Conservation (phyloP, 2,113 vertebrate genomes). For the Lycocorax pyrrhopterus region DNA sequence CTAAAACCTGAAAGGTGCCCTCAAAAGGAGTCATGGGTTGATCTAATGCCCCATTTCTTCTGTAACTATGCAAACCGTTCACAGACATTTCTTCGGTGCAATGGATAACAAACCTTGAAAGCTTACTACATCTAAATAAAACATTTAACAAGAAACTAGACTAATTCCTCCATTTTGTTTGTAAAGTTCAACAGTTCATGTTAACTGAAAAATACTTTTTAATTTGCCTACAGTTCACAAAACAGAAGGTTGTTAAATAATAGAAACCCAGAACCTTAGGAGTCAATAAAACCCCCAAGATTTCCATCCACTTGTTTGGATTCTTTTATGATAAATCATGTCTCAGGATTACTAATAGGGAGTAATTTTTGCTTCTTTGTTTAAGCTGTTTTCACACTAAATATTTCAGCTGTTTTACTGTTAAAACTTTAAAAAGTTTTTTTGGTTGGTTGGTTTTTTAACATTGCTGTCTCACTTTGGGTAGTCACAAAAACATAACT, state of each 20-base stretch:
- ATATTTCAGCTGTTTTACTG: not conserved
- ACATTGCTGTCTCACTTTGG: not conserved
- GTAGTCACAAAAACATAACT: not conserved
- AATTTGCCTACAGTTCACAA: not conserved
- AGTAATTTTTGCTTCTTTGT: not conserved
- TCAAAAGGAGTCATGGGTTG: not conserved
- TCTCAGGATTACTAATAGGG: not conserved
- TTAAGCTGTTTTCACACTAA: not conserved
- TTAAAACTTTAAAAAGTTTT: not conserved
- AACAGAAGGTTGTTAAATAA: not conserved
- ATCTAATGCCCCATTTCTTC: not conserved
- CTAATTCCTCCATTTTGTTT: not conserved
- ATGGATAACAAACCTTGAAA: not conserved
- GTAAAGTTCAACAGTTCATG: not conserved
- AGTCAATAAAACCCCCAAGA: not conserved
- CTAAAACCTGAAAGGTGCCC: not conserved
- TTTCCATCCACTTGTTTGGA: not conserved
- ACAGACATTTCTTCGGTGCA: not conserved
- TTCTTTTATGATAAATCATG: not conserved
- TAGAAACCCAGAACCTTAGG: not conserved
- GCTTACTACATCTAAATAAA: not conserved
- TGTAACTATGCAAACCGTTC: not conserved
- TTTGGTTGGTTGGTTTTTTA: not conserved
- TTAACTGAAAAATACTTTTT: not conserved
- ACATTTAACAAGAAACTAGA: not conserved